These are phyloP conservation scores for Machimus atricapillus DNA, from an alignment of 2,888 invertebrate species.

Conservation along the genomic window DNA sequence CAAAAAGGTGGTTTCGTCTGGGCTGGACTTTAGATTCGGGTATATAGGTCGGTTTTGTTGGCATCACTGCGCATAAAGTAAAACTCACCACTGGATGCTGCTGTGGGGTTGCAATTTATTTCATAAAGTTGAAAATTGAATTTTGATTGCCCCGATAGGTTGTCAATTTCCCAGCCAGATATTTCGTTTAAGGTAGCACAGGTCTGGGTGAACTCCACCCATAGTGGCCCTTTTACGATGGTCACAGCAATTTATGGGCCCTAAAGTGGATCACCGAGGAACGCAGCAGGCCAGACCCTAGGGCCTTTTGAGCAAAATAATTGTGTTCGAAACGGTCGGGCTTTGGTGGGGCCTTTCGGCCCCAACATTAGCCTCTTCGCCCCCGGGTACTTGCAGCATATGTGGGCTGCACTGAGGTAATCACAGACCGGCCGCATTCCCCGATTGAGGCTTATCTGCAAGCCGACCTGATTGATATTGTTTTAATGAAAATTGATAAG, in stretches of 20 bases:
- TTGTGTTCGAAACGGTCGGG: neutral
- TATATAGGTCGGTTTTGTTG: neutral
- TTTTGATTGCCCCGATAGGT: neutral
- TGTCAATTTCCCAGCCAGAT: neutral
- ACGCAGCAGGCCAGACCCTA: neutral
- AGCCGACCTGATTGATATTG: neutral
- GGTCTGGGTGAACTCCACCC: neutral
- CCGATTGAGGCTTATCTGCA: neutral
- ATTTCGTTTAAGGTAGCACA: neutral
- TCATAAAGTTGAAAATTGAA: neutral
- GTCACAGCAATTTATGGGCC: neutral
- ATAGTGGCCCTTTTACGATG: neutral
- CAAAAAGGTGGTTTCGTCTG: neutral
- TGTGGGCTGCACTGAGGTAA: neutral
- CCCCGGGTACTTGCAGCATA: neutral
- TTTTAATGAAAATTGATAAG: neutral
- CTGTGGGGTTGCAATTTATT: neutral
- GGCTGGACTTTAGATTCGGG: neutral
- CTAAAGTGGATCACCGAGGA: neutral
- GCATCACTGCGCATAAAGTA: neutral
- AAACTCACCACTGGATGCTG: neutral
- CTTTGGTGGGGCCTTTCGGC: neutral
- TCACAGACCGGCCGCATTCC: neutral
- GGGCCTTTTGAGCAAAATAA: neutral
- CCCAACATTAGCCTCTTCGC: neutral